Conservation (phyloP, 2,797 vertebrate species). For the Thunnus albacares region DNA sequence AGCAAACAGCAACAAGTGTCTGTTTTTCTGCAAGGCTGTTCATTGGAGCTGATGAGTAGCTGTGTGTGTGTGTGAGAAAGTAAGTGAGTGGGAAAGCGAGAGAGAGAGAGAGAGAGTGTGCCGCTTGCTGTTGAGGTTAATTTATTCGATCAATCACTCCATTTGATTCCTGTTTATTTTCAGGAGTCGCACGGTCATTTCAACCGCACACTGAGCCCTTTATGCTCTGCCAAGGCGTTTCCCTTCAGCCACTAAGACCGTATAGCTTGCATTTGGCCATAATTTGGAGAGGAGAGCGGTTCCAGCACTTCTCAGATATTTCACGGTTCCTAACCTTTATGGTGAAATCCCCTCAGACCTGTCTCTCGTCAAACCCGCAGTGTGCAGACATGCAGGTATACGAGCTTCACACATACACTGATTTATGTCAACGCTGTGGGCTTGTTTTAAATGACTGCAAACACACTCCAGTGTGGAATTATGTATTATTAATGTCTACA, state of each 20-base stretch:
- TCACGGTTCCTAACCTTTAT: slow-evolving; percentile 76
- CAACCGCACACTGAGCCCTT: slow-evolving; percentile 78
- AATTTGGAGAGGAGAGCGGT: slow-evolving; percentile 75
- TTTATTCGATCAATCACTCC: slow-evolving; percentile 82
- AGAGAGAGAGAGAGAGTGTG: slow-evolving; percentile 11
- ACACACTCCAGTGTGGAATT: slow-evolving; percentile 59
- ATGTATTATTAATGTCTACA: slow-evolving; percentile 52
- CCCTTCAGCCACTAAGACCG: slow-evolving; percentile 57
- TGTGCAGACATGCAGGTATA: slow-evolving; percentile 58
- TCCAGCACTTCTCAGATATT: slow-evolving; percentile 81
- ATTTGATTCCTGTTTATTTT: slow-evolving; percentile 87
- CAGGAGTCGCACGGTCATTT: slow-evolving; percentile 78
- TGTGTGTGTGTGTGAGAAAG: slow-evolving; percentile 41
- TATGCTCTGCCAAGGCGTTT: slow-evolving; percentile 77
- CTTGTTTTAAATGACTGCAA: slow-evolving; percentile 65
- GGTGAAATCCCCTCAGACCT: slow-evolving; percentile 78
- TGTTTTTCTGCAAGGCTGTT: slow-evolving; percentile 54
- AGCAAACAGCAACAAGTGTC: slow-evolving; percentile 73
- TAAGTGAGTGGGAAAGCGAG: background rate
- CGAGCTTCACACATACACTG: slow-evolving; percentile 59
- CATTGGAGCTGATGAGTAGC: slow-evolving; percentile 51
- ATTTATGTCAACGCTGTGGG: slow-evolving; percentile 66
- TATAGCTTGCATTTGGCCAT: slow-evolving; percentile 59
- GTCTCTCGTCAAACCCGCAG: slow-evolving; percentile 77
- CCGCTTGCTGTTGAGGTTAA: slow-evolving; percentile 69